These are phyloP conservation scores for Abramis brama DNA, from an alignment of 2,113 vertebrate genomes.

Conservation along the genomic window DNA sequence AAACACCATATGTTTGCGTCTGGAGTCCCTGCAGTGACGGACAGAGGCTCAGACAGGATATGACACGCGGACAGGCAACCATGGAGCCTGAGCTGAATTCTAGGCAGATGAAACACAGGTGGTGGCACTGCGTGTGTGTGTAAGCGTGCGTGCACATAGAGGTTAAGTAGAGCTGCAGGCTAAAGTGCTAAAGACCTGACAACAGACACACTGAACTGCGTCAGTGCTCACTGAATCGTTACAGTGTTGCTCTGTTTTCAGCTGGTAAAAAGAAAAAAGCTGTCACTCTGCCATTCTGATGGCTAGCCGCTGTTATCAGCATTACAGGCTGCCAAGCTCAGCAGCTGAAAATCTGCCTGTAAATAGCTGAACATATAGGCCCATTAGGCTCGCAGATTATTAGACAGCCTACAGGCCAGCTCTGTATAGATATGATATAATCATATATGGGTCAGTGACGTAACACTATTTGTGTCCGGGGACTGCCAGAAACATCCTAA, in stretches of 20 bases:
- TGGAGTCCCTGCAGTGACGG: constrained; percentile 48
- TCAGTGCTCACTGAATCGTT: constrained; percentile 14
- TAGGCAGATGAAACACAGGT: constrained; percentile 35
- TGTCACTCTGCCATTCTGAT: constrained; percentile 32
- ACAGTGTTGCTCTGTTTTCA: constrained; percentile 12
- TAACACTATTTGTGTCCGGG: not conserved
- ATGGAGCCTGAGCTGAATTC: constrained; percentile 38
- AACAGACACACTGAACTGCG: constrained; percentile 39
- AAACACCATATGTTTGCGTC: constrained; percentile 60
- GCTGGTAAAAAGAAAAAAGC: not conserved
- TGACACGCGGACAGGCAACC: constrained; percentile 45
- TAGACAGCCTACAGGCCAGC: not conserved
- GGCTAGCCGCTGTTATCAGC: constrained; percentile 5
- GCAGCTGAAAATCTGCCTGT: constrained; percentile 3
- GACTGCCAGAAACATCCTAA: not conserved
- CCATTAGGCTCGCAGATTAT: not conserved
- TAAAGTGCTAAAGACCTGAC: constrained; percentile 48
- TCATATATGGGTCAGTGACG: not conserved
- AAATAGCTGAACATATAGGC: not conserved
- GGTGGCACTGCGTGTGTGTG: constrained; percentile 12
- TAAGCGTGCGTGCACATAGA: not conserved
- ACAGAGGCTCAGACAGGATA: constrained; percentile 57
- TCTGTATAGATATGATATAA: constrained; percentile 14
- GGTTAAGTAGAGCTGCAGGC: constrained; percentile 47
- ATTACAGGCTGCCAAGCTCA: constrained; percentile 18